A percentile compares a stretch with the other conserved stretches of the same genome.
These are phyloP conservation scores for Sphenopsis melanotis DNA, from an alignment of 2,797 vertebrate species.

Conservation along the genomic window DNA sequence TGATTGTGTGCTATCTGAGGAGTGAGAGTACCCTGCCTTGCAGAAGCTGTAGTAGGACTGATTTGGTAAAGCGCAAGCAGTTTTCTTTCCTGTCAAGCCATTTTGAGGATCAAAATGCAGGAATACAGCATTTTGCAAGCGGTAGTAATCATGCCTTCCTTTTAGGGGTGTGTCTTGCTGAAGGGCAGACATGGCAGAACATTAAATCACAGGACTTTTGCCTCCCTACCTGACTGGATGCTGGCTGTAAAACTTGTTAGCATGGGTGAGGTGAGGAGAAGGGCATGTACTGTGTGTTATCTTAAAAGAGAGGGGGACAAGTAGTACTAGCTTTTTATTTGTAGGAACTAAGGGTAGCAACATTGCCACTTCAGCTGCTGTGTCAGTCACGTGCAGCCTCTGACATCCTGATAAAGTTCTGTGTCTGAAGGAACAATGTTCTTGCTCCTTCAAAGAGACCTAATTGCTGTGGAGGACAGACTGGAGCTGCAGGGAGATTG, in stretches of 20 bases:
- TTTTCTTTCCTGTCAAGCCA: not conserved
- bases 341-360: not conserved
- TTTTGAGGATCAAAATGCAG: not conserved
- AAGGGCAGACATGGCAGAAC: not conserved
- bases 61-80: not conserved
- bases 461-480: not conserved
- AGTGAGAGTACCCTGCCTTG: not conserved
- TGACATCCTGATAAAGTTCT: not conserved
- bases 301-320: not conserved
- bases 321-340: not conserved
- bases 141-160: not conserved
- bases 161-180: not conserved
- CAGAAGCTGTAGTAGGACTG: not conserved
- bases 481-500: not conserved
- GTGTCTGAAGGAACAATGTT: not conserved
- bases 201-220: not conserved
- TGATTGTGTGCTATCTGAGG: not conserved
- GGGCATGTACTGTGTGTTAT: not conserved
- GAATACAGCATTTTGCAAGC: not conserved
- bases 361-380: not conserved
- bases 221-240: not conserved
- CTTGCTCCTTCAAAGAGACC: not conserved
- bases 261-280: not conserved
- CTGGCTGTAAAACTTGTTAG: not conserved
- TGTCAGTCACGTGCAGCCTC: not conserved